These are phyloP conservation scores for Dryoscopus gambensis DNA, from an alignment of 2,113 vertebrate species.

Conservation along the genomic window DNA sequence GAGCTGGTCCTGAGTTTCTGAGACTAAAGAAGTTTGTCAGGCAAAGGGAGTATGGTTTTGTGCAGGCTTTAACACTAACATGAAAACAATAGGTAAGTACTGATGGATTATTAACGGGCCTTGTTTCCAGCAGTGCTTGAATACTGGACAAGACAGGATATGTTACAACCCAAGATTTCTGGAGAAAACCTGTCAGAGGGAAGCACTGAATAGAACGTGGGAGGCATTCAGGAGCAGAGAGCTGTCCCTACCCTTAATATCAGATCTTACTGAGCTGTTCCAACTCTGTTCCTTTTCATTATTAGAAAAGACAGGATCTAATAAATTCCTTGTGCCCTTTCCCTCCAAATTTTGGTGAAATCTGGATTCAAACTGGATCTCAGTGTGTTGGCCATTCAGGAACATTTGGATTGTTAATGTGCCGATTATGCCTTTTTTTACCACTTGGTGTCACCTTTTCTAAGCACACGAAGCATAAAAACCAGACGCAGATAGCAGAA, in stretches of 20 bases:
- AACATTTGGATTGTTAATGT: neutral
- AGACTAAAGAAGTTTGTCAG: neutral
- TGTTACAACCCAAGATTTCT: neutral
- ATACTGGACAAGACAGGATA: neutral
- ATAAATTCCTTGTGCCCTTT: neutral
- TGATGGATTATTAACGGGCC: neutral
- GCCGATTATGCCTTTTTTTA: neutral
- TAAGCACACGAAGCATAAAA: fast-evolving
- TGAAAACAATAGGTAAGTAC: neutral
- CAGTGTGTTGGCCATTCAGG: fast-evolving
- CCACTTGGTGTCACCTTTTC: conserved; percentile 29
- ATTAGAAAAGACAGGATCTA: neutral
- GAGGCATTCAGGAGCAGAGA: neutral
- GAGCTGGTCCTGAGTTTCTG: neutral
- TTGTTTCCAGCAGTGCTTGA: neutral
- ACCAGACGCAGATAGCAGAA: fast-evolving
- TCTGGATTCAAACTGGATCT: neutral
- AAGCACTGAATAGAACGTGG: neutral
- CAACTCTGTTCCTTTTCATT: neutral
- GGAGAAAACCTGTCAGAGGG: neutral
- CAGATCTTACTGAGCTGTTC: neutral
- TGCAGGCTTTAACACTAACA: neutral
- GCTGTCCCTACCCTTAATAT: neutral
- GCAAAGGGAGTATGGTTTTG: neutral
- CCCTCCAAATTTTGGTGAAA: neutral